phyloP scores from a whole-genome alignment of 1,140 invertebrate species.

The Drosophila funebris region DNA sequence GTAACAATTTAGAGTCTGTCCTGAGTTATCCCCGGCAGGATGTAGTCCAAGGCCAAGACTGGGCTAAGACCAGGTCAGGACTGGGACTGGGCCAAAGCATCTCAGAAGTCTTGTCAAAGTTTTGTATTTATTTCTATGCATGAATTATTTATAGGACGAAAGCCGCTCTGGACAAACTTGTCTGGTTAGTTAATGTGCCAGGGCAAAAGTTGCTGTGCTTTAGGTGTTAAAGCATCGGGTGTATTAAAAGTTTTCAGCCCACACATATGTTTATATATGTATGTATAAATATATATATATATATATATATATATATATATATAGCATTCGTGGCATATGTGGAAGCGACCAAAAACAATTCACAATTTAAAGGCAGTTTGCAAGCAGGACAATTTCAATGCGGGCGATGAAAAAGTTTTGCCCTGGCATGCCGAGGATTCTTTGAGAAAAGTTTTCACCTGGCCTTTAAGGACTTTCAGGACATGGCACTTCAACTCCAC shows the following conservation, averaged over 20 bases:
- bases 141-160: slow-evolving; percentile 75
- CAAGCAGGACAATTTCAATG: slow-evolving; percentile 19
- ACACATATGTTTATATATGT: not conserved
- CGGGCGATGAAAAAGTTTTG: slow-evolving; percentile 42
- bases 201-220: slow-evolving; percentile 9
- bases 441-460: slow-evolving; percentile 39
- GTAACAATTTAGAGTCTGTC: slow-evolving; percentile 58
- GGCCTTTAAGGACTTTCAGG: not conserved
- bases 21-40: slow-evolving; percentile 16
- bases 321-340: not conserved
- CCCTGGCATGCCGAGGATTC: slow-evolving; percentile 33
- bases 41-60: not conserved
- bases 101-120: slow-evolving; percentile 53
- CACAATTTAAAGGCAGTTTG: slow-evolving; percentile 23
- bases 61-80: not conserved
- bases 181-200: slow-evolving; percentile 37
- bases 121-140: slow-evolving; percentile 72
- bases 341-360: not conserved
- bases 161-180: slow-evolving; percentile 48
- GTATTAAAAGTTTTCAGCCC: slow-evolving; percentile 53
- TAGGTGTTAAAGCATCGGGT: slow-evolving; percentile 40
- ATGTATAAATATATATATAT: too few species aligned
- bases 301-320: too few species aligned
- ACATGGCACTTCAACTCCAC: not conserved
- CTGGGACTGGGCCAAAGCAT: not conserved